Conservation (phyloP, 2,113 vertebrate species). For the Orycteropus afer region DNA sequence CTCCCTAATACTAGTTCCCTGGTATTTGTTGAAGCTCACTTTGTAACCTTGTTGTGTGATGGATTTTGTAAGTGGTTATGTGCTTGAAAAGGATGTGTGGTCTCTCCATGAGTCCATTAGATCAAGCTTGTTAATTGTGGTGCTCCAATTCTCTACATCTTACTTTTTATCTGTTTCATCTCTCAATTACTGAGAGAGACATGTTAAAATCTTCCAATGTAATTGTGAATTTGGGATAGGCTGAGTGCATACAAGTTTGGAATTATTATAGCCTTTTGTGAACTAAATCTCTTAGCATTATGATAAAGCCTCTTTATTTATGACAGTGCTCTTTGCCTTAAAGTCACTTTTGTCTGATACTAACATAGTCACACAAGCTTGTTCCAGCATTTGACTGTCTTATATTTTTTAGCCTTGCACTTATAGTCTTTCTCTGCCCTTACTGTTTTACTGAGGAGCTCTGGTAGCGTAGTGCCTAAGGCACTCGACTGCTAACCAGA, state of each 20-base stretch:
- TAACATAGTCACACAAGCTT: not conserved
- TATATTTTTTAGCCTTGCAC: not conserved
- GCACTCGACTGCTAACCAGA: too few relatives aligned
- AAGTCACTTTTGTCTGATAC: not conserved
- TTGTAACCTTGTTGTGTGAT: not conserved
- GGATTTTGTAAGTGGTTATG: not conserved
- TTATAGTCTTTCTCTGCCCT: not conserved
- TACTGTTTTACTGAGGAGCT: too few relatives aligned
- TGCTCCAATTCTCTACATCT: not conserved
- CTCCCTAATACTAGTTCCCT: too few relatives aligned
- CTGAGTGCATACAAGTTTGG: slow-evolving; percentile 43
- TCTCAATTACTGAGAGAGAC: not conserved
- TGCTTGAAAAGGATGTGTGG: not conserved
- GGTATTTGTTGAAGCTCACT: not conserved
- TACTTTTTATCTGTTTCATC: not conserved
- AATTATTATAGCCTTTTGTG: not conserved
- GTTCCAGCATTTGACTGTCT: not conserved
- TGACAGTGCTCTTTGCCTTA: not conserved
- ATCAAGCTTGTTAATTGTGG: slow-evolving; percentile 32
- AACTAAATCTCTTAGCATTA: slow-evolving; percentile 29
- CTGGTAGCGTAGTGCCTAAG: too few relatives aligned
- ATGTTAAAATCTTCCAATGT: slow-evolving; percentile 31
- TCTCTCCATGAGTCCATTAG: slow-evolving; percentile 49
- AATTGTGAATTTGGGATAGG: not conserved
- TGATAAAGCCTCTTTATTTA: not conserved